These are phyloP conservation scores for Pasiphila rectangulata DNA, from an alignment of 2,888 invertebrate species.

Conservation along the genomic window DNA sequence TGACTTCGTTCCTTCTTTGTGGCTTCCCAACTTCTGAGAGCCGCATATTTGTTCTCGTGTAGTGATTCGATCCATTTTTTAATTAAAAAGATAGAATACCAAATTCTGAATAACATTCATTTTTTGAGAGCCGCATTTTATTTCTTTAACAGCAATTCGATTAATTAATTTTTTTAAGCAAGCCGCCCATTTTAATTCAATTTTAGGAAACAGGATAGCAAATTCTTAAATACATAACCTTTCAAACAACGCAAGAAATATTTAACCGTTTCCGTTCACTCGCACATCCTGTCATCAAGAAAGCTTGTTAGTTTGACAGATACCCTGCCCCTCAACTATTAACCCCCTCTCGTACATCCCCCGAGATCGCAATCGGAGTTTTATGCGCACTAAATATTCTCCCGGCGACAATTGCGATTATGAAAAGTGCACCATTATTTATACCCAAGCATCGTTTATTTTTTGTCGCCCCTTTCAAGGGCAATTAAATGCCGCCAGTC, in stretches of 20 bases:
- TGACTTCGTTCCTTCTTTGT: constrained; percentile 59
- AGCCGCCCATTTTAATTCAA: too few relatives aligned
- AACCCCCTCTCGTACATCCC: constrained; percentile 47
- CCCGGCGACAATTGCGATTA: constrained; percentile 81
- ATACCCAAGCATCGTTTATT: constrained; percentile 72
- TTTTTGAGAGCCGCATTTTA: too few relatives aligned
- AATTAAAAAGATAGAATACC: too few relatives aligned
- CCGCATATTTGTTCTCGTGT: constrained; percentile 9
- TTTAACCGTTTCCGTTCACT: constrained; percentile 3
- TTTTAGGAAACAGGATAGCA: too few relatives aligned
- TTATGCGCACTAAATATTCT: constrained; percentile 81
- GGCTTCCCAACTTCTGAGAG: constrained; percentile 53
- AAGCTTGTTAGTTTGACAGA: constrained; percentile 30
- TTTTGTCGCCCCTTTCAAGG: constrained; percentile 81
- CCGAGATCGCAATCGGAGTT: constrained; percentile 60
- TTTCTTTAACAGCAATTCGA: too few relatives aligned
- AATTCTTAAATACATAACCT: not conserved
- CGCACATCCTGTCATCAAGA: constrained; percentile 27
- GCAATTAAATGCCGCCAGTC: constrained; percentile 80
- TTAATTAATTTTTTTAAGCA: too few relatives aligned
- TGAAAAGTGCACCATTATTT: constrained; percentile 81
- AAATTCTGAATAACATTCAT: too few relatives aligned
- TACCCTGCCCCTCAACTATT: constrained; percentile 56
- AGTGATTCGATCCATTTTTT: constrained; percentile 3
- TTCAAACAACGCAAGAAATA: not conserved